Base-by-base conservation (phyloP, 1,140 invertebrate species). In the Piezodorus guildinii region DNA sequence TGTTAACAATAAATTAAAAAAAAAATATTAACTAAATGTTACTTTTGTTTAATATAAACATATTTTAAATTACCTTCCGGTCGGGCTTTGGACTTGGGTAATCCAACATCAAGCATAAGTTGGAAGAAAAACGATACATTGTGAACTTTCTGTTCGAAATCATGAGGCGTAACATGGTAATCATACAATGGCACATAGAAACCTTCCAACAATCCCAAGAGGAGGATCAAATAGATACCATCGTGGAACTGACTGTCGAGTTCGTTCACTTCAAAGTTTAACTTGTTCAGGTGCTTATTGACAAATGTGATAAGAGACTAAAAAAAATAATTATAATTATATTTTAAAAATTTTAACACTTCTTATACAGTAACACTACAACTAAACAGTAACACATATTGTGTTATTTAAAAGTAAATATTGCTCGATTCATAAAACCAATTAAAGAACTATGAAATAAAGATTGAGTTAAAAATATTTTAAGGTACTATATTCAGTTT, bases 161-260 rank as follows among this genome's bases (percentile, higher is more conserved):
- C 86, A 72, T 88, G 86, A 43, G 95, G 94, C 2, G 93, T 96
- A 52, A 96, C 77, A 74, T 95, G 85, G 75, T 97, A 98, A 70
- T 87, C 87, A 73, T 96, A 90, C n/a, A 98, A 78, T 9, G 96
- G 95, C 5, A 98, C 93, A 78, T 99, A 99, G 76, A 98, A 99
- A 6, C 92, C 94, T 75, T 98, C 96, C 0, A 99, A 77, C 5
- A 99, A 77, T 0, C 96, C 96, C 85, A 99, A 94, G 52, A 99
- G 76, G 17, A 99, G 81, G 25, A 90, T 91, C 23, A 99, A 77
- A 74, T 94, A 96, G 0, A 99, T 94, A 0, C 96, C 97, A 77
- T 99, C 96, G 73, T 95, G 90, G 74, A 99, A 98, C 75, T 98
- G 94, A 5, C 80, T 86, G 68, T 98, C 95, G 65, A 98, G 75